Evolutionary conservation across 1,140 invertebrate genomes (phyloP).

Genomic region (Heterodera carotae): DNA sequence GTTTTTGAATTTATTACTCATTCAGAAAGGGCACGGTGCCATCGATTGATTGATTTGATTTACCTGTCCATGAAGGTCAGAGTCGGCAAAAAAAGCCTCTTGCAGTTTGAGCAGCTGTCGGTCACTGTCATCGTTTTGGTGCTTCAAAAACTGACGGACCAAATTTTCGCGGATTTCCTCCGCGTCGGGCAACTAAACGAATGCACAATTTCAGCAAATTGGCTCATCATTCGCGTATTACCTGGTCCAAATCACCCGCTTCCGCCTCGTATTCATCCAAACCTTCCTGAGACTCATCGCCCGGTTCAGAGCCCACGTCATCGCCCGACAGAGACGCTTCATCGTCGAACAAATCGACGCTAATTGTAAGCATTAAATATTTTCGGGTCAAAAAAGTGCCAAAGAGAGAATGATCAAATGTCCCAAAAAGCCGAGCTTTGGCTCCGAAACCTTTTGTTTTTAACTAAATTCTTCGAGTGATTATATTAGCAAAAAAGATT

Average conservation of each 20-base stretch:
- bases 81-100: conserved; percentile 46
- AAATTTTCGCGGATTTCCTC: conserved; percentile 52
- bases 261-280: conserved; percentile 53
- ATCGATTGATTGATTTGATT: neutral
- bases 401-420: no score
- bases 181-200: conserved; percentile 45
- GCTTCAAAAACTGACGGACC: conserved; percentile 52
- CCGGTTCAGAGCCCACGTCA: conserved; percentile 45
- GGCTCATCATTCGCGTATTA: no score
- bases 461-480: conserved; percentile 11
- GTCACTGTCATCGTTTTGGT: conserved; percentile 49
- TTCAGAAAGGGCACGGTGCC: no score
- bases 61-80: conserved; percentile 34
- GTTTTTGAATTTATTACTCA: conserved; percentile 1
- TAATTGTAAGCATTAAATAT: no score
- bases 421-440: neutral
- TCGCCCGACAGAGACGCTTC: conserved; percentile 52
- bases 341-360: conserved; percentile 46
- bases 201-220: neutral
- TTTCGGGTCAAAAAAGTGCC: no score
- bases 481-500: conserved; percentile 11
- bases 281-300: conserved; percentile 24
- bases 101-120: conserved; percentile 43
- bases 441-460: conserved; percentile 14
- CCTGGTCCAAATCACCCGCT: conserved; percentile 45